Percentiles rank a stretch among this genome's conserved stretches.
Evolutionary conservation across 1,140 invertebrate species (phyloP).

Genomic region (Brachionus rubens): DNA sequence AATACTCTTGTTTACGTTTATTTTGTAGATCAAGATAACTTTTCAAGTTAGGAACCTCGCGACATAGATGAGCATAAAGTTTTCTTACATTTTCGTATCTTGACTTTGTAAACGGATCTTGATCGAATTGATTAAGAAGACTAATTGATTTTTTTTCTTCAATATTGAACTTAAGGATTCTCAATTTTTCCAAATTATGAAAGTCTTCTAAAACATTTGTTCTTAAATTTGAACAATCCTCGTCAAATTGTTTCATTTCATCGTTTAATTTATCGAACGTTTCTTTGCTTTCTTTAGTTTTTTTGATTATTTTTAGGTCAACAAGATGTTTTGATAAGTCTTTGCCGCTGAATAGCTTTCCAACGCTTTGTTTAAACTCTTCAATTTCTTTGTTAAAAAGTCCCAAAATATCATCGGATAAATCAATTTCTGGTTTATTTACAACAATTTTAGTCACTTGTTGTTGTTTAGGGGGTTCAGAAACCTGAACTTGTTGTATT

Average conservation of each 20-base stretch:
- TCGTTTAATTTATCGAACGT: not conserved
- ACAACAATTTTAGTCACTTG: not conserved
- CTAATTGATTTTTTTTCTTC: constrained; percentile 23
- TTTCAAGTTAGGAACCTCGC: not conserved
- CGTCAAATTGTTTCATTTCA: not conserved
- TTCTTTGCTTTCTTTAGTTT: not conserved
- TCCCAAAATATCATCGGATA: not conserved
- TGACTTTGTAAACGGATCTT: not conserved
- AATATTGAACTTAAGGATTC: constrained; percentile 9
- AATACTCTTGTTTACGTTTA: not conserved
- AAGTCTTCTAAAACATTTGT: constrained; percentile 3
- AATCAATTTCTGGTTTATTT: not conserved
- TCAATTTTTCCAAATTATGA: constrained; percentile 32
- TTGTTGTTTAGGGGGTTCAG: not conserved
- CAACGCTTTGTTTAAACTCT: constrained; percentile 13
- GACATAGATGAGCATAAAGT: constrained; percentile 7
- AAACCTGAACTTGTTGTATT: too few relatives aligned
- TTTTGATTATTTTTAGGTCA: not conserved
- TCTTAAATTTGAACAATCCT: not conserved
- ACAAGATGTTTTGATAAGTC: not conserved
- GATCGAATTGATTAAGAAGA: constrained; percentile 26
- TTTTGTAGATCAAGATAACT: not conserved
- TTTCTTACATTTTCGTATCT: constrained; percentile 29
- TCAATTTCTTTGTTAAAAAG: constrained; percentile 4
- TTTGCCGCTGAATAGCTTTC: constrained; percentile 13